Percentiles rank a stretch among this genome's conserved stretches.
Evolutionary conservation across 2,888 invertebrate species (phyloP).

Genomic region (Liopterus haemorrhoidalis): DNA sequence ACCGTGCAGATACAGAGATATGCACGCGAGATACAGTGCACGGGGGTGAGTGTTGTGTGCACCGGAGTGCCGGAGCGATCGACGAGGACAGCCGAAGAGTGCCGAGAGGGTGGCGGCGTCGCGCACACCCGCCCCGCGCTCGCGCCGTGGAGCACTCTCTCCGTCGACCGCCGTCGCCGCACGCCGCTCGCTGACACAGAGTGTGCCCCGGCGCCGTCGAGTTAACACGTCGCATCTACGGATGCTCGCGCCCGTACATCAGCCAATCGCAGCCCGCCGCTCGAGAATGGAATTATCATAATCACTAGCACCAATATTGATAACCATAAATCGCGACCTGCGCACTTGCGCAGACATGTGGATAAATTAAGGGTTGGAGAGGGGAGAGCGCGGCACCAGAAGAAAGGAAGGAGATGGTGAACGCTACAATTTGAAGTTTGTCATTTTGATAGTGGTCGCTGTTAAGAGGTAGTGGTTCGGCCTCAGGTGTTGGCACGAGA

Average conservation of each 20-base stretch:
- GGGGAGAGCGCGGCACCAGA: constrained; percentile 20
- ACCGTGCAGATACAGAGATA: too few relatives aligned
- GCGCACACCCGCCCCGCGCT: constrained; percentile 45
- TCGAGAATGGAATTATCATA: constrained; percentile 5
- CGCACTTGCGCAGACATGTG: too few relatives aligned
- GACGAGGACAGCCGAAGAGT: constrained; percentile 40
- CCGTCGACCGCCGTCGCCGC: constrained; percentile 16
- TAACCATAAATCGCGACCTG: constrained; percentile 4
- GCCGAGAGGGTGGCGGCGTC: constrained; percentile 44
- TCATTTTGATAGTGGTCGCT: not conserved
- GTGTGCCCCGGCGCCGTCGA: constrained; percentile 46
- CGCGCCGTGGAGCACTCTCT: constrained; percentile 35
- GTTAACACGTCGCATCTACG: constrained; percentile 39
- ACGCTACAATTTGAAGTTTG: not conserved
- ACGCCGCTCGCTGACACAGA: constrained; percentile 42
- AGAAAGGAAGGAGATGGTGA: not conserved
- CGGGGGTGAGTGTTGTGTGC: constrained; percentile 13
- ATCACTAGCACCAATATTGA: constrained; percentile 2
- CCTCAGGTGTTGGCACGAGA: not conserved
- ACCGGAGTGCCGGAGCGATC: constrained; percentile 30
- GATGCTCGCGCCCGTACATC: not conserved
- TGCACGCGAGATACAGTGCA: not conserved
- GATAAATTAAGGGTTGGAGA: too few relatives aligned
- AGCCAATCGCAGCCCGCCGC: constrained; percentile 9
- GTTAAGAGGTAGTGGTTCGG: not conserved